Evolutionary conservation across 2,113 vertebrate genomes (phyloP).

Genomic region (Dicerorhinus sumatrensis): DNA sequence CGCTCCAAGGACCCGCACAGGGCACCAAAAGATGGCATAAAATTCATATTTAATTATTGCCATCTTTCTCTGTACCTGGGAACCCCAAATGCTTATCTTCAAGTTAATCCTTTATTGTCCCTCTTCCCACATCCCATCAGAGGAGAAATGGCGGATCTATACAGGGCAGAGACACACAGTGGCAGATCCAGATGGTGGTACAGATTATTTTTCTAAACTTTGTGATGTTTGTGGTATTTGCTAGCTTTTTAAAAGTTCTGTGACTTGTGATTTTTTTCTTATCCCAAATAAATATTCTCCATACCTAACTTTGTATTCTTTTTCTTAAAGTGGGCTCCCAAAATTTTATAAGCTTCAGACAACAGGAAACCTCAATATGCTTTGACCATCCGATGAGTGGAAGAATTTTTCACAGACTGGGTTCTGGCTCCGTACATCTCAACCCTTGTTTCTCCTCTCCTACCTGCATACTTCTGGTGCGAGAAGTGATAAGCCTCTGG

Average conservation of each 20-base stretch:
- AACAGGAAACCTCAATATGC: not conserved
- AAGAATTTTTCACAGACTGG: not conserved
- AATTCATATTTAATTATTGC: not conserved
- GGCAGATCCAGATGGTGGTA: not conserved
- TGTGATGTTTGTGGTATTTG: not conserved
- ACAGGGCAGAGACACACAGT: not conserved
- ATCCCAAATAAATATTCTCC: conserved; percentile 29
- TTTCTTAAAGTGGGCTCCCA: not conserved
- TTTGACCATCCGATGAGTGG: not conserved
- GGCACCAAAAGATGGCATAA: not conserved
- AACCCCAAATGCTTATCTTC: not conserved
- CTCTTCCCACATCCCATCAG: not conserved
- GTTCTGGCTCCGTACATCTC: not conserved
- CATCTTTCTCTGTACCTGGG: not conserved
- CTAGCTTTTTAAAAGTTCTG: not conserved
- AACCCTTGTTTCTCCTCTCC: not conserved
- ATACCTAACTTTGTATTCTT: not conserved
- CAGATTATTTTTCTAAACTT: conserved; percentile 16
- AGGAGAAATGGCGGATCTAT: not conserved
- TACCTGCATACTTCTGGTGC: not conserved
- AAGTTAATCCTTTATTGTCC: not conserved
- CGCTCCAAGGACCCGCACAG: not conserved
- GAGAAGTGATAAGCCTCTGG: not conserved
- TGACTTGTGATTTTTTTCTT: conserved; percentile 6
- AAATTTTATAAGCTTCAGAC: not conserved